Base-by-base conservation (phyloP, 2,113 vertebrate species). In the Myrmecobius fasciatus region DNA sequence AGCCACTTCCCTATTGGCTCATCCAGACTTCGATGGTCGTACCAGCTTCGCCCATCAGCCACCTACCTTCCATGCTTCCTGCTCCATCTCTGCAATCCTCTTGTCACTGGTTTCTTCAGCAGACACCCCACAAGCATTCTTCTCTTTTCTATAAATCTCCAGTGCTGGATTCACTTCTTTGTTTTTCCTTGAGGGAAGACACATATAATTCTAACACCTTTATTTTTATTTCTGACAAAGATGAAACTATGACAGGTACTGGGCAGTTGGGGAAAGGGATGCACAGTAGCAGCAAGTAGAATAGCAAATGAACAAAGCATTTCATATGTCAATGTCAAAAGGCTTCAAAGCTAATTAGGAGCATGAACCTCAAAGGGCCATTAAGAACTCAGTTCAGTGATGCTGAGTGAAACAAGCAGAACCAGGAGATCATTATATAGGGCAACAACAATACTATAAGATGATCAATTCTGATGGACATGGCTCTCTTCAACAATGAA, bases 221-320 rank as follows among this genome's bases (percentile, higher is more conserved):
- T 83, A 90, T 52, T 75, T 95, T 90, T 56, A 96, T 56, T 93
- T 24, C 49, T 12, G 36, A 52, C 83, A 95, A 91, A 67, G 36
- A 91, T 93, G n/a, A 43, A 83, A 83, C 20, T 43, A 83, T 43
- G 67, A 43, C 17, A 83, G 17, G 20, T 20, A 83, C 36, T 24
- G 67, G 67, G 67, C 67, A 83, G 17, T 43, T 22, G 67, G n/a
- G n/a, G n/a, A 83, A 83, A 83, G 67, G 20, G n/a, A 83, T 43
- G 67, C n/a, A n/a, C 67, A 43, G 36, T 43, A 83, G 67, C n/a
- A 83, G 67, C n/a, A 83, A n/a, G 67, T 83, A 20, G 20, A 83
- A 83, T 83, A 22, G 17, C 67, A 83, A 83, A 43, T 83, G n/a
- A 83, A 83, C 36, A 83, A 83, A 83, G 8, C 6, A 43, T 43